These are phyloP conservation scores for Chymomyza costata DNA, from an alignment of 1,140 invertebrate genomes.

Conservation along the genomic window DNA sequence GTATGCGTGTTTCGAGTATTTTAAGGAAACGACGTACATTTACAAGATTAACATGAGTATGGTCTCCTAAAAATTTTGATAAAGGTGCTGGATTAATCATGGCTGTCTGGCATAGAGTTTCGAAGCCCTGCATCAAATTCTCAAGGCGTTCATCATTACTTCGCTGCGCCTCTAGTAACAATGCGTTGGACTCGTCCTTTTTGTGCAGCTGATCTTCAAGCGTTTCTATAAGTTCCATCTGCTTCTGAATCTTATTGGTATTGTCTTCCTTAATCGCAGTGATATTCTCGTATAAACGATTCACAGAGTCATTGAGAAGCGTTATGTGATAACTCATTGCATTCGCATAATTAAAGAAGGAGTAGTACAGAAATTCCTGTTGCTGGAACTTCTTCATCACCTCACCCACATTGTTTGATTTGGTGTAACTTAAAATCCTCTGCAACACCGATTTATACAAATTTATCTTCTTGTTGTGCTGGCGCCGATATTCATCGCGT, in stretches of 20 bases:
- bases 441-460: constrained; percentile 59
- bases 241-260: constrained; percentile 37
- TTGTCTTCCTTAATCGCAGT: constrained; percentile 50
- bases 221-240: constrained; percentile 39
- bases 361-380: constrained; percentile 65
- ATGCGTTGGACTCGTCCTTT: constrained; percentile 42
- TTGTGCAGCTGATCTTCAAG: constrained; percentile 38
- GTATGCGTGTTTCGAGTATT: constrained; percentile 47
- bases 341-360: constrained; percentile 68
- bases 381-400: constrained; percentile 63
- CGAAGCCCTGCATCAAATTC: constrained; percentile 54
- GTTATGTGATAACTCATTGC: constrained; percentile 67
- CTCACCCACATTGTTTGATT: constrained; percentile 41
- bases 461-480: constrained; percentile 58
- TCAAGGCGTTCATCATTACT: constrained; percentile 45
- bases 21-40: constrained; percentile 49
- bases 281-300: constrained; percentile 58
- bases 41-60: constrained; percentile 49
- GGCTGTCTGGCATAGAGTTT: constrained; percentile 53
- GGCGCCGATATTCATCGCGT: constrained; percentile 44
- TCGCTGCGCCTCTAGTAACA: constrained; percentile 36
- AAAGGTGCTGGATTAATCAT: constrained; percentile 42
- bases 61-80: constrained; percentile 40
- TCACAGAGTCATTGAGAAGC: constrained; percentile 61
- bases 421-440: constrained; percentile 56